Conservation (phyloP, 2,888 invertebrate species). For the Platypus cylindrus region DNA sequence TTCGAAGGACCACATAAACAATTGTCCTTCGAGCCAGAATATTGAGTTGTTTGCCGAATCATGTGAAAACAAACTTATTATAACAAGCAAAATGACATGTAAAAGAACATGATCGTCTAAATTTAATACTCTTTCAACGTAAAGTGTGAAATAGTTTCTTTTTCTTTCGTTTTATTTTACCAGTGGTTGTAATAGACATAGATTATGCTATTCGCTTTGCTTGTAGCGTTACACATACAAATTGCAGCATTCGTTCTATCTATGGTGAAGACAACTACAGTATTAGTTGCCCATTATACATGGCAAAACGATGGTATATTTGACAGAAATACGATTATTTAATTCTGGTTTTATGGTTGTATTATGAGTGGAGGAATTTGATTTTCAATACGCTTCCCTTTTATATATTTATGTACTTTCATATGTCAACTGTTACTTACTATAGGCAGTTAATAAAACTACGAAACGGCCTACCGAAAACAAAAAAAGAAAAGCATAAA, state of each 20-base stretch:
- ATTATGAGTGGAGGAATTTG: slow-evolving; percentile 20
- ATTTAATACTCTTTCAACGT: too few species aligned
- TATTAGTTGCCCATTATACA: slow-evolving; percentile 22
- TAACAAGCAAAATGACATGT: too few species aligned
- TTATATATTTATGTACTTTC: slow-evolving; percentile 19
- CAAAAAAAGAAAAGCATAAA: too few species aligned
- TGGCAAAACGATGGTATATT: slow-evolving; percentile 22
- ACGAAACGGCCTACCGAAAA: too few species aligned
- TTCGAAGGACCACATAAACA: too few species aligned
- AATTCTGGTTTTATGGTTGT: slow-evolving; percentile 21
- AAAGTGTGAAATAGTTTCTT: slow-evolving; percentile 33
- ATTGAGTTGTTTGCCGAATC: too few species aligned
- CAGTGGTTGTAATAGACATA: slow-evolving; percentile 30
- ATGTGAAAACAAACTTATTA: too few species aligned
- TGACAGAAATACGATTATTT: slow-evolving; percentile 28
- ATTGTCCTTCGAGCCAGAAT: too few species aligned
- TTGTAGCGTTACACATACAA: slow-evolving; percentile 31
- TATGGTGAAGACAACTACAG: slow-evolving; percentile 24
- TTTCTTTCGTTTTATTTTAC: slow-evolving; percentile 25
- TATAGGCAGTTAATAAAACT: slow-evolving; percentile 12
- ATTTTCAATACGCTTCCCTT: slow-evolving; percentile 17
- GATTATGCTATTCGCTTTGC: slow-evolving; percentile 16
- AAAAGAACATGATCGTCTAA: too few species aligned
- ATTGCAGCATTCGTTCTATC: slow-evolving; percentile 30
- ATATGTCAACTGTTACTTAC: slow-evolving; percentile 5